A percentile compares a stretch with the other conserved stretches of the same genome.
These are phyloP conservation scores for Iguana delicatissima DNA, from an alignment of 2,797 vertebrate species.

Conservation along the genomic window DNA sequence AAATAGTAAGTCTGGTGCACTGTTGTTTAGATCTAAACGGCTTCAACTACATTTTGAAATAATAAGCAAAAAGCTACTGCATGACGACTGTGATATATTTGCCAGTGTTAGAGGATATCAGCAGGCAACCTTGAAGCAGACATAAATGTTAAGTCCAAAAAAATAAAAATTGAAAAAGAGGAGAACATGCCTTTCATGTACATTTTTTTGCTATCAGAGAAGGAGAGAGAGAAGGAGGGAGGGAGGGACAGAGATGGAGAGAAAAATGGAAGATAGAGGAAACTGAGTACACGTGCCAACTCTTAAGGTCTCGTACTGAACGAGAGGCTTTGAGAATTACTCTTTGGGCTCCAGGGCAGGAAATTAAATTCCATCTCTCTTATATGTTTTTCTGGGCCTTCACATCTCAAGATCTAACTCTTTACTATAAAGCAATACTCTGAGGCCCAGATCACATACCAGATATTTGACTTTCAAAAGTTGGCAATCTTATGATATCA, in stretches of 20 bases:
- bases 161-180: slow-evolving; percentile 60
- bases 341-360: not conserved
- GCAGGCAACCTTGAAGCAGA: slow-evolving; percentile 63
- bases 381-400: not conserved
- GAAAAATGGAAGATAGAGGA: not conserved
- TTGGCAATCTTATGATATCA: not conserved
- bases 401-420: not conserved
- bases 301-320: not conserved
- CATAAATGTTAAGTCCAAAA: slow-evolving; percentile 36
- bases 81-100: slow-evolving; percentile 54
- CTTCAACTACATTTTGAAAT: slow-evolving; percentile 59
- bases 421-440: not conserved
- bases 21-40: slow-evolving; percentile 55
- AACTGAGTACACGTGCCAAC: not conserved
- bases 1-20: slow-evolving; percentile 32
- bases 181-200: slow-evolving; percentile 61
- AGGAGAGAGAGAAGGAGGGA: not conserved
- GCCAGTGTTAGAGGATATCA: slow-evolving; percentile 52
- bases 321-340: not conserved
- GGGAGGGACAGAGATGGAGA: not conserved
- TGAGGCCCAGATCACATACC: not conserved
- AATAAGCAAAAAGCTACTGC: slow-evolving; percentile 57
- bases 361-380: not conserved
- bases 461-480: not conserved
- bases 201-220: slow-evolving; percentile 48